phyloP scores from a whole-genome alignment of 2,113 vertebrate species.

The Phyllopteryx taeniolatus region DNA sequence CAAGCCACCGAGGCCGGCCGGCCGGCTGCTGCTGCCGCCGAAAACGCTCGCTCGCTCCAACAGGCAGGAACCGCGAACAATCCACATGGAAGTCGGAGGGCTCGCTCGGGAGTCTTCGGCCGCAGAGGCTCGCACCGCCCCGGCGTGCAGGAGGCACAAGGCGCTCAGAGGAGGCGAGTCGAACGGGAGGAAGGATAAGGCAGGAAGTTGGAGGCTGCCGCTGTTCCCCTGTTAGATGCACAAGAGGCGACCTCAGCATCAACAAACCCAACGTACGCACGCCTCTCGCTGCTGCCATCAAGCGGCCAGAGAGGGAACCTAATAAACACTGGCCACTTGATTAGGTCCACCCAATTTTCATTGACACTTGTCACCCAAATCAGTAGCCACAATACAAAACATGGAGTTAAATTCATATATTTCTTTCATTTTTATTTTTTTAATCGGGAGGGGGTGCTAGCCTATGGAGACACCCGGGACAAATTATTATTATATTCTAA shows the following conservation, averaged over 20 bases:
- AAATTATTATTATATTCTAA: no score
- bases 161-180: slow-evolving; percentile 40
- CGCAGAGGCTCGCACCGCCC: slow-evolving; percentile 22
- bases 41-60: slow-evolving; percentile 5
- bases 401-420: no score
- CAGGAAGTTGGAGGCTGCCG: slow-evolving; percentile 68
- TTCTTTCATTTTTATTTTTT: no score
- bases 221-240: slow-evolving; percentile 51
- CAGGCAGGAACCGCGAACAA: slow-evolving; percentile 51
- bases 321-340: not conserved
- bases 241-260: slow-evolving; percentile 58
- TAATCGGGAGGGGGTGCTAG: no score
- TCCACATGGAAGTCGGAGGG: slow-evolving; percentile 57
- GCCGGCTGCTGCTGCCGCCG: slow-evolving; percentile 46
- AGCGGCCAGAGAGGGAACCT: slow-evolving; percentile 8
- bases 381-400: no score
- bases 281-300: slow-evolving; percentile 49
- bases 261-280: slow-evolving; percentile 15
- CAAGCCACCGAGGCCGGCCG: slow-evolving; percentile 52
- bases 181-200: slow-evolving; percentile 46
- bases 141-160: slow-evolving; percentile 27
- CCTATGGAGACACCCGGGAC: no score
- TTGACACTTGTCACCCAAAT: not conserved
- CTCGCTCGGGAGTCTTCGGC: slow-evolving; percentile 6
- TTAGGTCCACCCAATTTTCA: not conserved